These are phyloP conservation scores for Tetrao urogallus DNA, from an alignment of 2,113 vertebrate species.

Conservation along the genomic window DNA sequence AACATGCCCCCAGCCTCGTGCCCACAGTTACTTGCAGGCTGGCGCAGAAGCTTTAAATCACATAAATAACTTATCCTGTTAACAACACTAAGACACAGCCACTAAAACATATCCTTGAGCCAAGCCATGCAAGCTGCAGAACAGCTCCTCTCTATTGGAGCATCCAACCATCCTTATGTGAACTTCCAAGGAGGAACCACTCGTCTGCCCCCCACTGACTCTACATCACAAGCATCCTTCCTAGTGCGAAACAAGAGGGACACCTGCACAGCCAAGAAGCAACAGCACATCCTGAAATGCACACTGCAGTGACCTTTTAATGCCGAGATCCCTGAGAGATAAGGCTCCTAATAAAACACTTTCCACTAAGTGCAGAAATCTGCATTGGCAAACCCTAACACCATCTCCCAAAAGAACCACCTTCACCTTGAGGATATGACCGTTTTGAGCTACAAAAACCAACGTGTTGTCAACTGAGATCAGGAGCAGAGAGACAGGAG, in stretches of 20 bases:
- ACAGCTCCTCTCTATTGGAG: neutral
- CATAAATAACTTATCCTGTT: neutral
- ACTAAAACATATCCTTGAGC: neutral
- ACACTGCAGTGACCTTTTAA: neutral
- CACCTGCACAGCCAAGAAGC: neutral
- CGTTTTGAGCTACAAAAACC: neutral
- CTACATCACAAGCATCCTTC: neutral
- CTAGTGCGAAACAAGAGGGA: neutral
- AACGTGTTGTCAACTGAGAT: neutral
- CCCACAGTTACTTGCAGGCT: neutral
- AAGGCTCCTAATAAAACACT: neutral
- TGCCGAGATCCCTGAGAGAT: neutral
- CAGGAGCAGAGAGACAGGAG: constrained; percentile 7
- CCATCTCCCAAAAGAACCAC: neutral
- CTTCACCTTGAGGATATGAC: neutral
- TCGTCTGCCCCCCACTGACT: neutral
- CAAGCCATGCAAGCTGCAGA: neutral
- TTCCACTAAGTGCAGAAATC: neutral
- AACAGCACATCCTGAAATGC: neutral
- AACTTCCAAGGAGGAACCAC: neutral
- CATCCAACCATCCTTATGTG: neutral
- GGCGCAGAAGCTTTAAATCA: neutral
- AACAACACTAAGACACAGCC: neutral
- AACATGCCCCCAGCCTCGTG: neutral
- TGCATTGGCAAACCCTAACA: constrained; percentile 1